These are phyloP conservation scores for Carpatolechia fugitivella DNA, from an alignment of 2,888 invertebrate species.

Conservation along the genomic window DNA sequence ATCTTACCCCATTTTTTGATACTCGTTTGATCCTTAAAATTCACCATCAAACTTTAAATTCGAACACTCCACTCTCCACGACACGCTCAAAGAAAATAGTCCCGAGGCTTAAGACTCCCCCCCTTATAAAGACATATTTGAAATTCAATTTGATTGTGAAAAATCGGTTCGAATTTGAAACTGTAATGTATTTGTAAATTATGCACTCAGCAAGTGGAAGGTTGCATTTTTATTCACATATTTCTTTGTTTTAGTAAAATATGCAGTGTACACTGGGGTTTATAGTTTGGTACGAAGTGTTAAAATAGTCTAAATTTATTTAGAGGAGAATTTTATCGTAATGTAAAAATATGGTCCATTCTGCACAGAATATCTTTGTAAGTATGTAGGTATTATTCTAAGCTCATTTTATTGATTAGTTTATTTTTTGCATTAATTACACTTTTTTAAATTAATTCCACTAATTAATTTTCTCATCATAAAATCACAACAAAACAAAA, in stretches of 20 bases:
- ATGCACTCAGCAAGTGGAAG: slow-evolving; percentile 64
- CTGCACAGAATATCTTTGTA: neutral
- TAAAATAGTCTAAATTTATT: too few species aligned
- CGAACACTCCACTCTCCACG: slow-evolving; percentile 51
- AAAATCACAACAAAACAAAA: neutral
- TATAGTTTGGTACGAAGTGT: too few species aligned
- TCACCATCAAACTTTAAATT: slow-evolving; percentile 7
- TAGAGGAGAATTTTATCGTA: too few species aligned
- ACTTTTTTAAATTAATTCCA: neutral
- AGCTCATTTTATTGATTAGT: too few species aligned
- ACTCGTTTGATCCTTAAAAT: neutral
- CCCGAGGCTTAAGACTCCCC: slow-evolving; percentile 55
- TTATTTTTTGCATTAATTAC: too few species aligned
- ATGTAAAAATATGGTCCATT: too few species aligned
- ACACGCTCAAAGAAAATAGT: slow-evolving; percentile 56
- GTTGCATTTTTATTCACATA: slow-evolving; percentile 43
- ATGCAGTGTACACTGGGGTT: slow-evolving; percentile 16
- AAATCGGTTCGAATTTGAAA: slow-evolving; percentile 62
- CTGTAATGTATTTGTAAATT: slow-evolving; percentile 48
- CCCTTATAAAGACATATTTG: slow-evolving; percentile 74
- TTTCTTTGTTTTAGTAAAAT: neutral
- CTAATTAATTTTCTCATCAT: neutral
- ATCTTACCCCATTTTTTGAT: slow-evolving; percentile 56
- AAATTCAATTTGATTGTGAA: slow-evolving; percentile 73
- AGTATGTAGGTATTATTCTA: too few species aligned